Evolutionary conservation across 2,113 vertebrate genomes (phyloP), one percentile per base, ranked within the genome.

Genomic region (Nansenia antarctica): DNA sequence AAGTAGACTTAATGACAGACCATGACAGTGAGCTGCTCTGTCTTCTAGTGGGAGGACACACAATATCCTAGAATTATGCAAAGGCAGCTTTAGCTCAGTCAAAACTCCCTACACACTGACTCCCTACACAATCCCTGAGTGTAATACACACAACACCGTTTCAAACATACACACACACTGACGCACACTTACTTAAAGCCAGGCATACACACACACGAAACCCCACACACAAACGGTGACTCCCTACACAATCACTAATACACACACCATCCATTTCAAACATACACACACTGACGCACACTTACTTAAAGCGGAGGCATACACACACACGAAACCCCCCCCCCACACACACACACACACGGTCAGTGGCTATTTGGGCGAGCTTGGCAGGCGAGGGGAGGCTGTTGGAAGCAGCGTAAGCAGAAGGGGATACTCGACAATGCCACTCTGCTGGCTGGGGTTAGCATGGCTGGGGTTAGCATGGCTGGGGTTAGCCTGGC

Each of bases 361-460:
- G 49, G n/a, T 53, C 49, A 53, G 77, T 30, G 73, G 77, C 85
- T 91, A 90, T 90, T 91, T 91, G 75, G 76, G 82, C 77, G 73
- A 79, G 77, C 74, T 70, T 79, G 84, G 88, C 86, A 89, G 82
- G 83, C 76, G 18, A 58, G 69, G 78, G 70, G 76, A n/a, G n/a
- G 79, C 14, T 87, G 82, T 79, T 89, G 90, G 80, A 86, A 79
- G 82, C 85, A 84, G 72, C 80, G 83, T 86, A 85, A 87, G 84
- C 80, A 86, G 85, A 89, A 90, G 83, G 82, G 74, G 83, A 88
- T 90, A 87, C 89, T 84, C 88, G 77, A 85, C 88, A 88, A 88
- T 86, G 86, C 85, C 87, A 86, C 88, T 88, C n/a, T 87, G 88
- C 86, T 89, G 89, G 90, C 90, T 82, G 81, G 88, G 90, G 75